Percentiles rank a stretch among this genome's conserved stretches.
Evolutionary conservation across 1,140 invertebrate genomes (phyloP).

Genomic region (Euborellia annulipes): DNA sequence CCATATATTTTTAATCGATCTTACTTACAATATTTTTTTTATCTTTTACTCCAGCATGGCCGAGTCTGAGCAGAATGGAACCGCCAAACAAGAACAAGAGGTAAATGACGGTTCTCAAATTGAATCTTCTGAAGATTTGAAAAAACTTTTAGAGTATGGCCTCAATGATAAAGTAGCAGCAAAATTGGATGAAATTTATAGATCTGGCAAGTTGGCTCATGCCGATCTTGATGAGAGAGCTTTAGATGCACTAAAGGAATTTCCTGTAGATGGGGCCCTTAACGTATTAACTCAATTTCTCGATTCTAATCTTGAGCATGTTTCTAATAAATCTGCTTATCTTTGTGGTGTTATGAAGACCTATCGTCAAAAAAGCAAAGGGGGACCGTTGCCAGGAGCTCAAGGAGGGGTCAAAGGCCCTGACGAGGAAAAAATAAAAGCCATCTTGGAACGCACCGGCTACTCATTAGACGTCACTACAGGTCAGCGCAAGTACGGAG

Average conservation of each 20-base stretch:
- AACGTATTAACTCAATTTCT: conserved; percentile 89
- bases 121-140: conserved; percentile 68
- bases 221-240: conserved; percentile 89
- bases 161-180: conserved; percentile 80
- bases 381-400: conserved; percentile 41
- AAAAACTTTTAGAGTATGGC: conserved; percentile 80
- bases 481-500: conserved; percentile 96
- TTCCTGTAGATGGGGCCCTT: conserved; percentile 84
- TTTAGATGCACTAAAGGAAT: conserved; percentile 90
- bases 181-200: conserved; percentile 93
- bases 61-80: too few relatives aligned
- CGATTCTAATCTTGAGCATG: conserved; percentile 92
- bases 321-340: conserved; percentile 96
- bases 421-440: conserved; percentile 91
- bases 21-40: too few relatives aligned
- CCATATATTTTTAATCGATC: too few relatives aligned
- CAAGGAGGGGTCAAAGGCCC: conserved; percentile 59
- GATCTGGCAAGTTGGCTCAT: conserved; percentile 87
- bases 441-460: conserved; percentile 77
- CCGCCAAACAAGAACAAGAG: conserved; percentile 21
- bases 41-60: too few relatives aligned
- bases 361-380: conserved; percentile 81
- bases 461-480: conserved; percentile 97
- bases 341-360: conserved; percentile 97
- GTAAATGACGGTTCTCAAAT: conserved; percentile 26